phyloP scores from a whole-genome alignment of 1,140 invertebrate genomes.

The Diachasma alloeum region DNA sequence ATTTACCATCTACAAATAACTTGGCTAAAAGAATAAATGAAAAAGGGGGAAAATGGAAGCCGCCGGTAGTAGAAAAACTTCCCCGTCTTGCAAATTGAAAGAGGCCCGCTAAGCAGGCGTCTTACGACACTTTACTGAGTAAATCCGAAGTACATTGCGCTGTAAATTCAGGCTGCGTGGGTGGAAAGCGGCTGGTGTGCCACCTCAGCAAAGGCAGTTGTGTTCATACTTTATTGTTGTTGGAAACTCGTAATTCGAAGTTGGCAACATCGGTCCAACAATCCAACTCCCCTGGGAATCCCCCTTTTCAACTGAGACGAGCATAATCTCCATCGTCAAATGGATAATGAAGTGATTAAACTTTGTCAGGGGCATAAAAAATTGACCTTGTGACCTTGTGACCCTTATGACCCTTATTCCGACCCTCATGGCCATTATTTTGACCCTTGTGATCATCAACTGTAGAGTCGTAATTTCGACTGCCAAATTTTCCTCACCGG shows the following conservation, averaged over 20 bases:
- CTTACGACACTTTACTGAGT: background rate
- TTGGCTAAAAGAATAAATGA: background rate
- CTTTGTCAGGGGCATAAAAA: background rate
- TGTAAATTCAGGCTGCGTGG: background rate
- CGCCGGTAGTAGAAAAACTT: background rate
- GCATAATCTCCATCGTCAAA: background rate
- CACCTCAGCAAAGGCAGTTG: background rate
- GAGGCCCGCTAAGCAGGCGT: background rate
- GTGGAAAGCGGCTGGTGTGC: background rate
- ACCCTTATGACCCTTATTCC: no score
- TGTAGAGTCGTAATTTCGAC: no score
- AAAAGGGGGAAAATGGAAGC: background rate
- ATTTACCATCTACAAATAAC: background rate
- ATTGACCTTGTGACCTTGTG: no score
- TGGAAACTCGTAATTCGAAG: constrained; percentile 5
- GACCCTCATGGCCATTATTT: no score
- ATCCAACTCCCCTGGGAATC: background rate
- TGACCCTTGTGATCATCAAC: no score
- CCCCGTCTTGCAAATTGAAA: background rate
- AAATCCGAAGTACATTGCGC: background rate
- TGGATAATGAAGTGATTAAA: background rate
- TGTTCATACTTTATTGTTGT: background rate
- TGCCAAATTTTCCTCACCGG: no score
- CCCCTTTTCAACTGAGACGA: background rate
- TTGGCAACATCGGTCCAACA: background rate